phyloP scores from a whole-genome alignment of 2,888 invertebrate species.

The Ophonus ardosiacus region DNA sequence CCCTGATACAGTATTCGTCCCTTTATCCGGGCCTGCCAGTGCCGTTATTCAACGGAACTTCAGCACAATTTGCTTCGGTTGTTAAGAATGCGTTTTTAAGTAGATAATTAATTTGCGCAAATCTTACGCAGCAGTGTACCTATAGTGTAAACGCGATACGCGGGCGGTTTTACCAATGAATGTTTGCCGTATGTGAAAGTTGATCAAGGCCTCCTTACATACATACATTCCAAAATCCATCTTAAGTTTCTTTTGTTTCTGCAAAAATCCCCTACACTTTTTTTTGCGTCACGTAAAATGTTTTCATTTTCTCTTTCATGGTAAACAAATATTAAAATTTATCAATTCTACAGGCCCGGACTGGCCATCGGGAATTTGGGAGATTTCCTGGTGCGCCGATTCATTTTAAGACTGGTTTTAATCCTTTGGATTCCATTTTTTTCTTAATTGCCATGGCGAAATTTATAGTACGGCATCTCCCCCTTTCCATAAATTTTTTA shows the following conservation, averaged over 20 bases:
- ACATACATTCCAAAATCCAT: background rate
- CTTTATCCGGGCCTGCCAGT: background rate
- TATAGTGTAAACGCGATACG: background rate
- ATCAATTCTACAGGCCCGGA: no score
- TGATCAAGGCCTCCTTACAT: slow-evolving; percentile 17
- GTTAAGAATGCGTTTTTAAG: background rate
- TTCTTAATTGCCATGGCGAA: no score
- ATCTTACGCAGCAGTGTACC: background rate
- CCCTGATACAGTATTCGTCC: no score
- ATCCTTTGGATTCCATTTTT: no score
- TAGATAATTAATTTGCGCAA: background rate
- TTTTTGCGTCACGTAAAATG: background rate
- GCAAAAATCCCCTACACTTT: background rate
- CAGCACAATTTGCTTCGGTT: background rate
- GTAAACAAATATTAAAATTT: background rate
- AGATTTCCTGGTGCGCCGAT: no score
- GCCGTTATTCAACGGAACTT: slow-evolving; percentile 14
- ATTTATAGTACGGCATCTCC: no score
- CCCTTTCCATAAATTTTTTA: no score
- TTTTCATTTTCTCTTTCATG: background rate
- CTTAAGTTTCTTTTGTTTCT: background rate
- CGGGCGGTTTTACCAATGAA: slow-evolving; percentile 2
- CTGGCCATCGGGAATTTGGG: no score
- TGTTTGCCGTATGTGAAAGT: slow-evolving; percentile 19
- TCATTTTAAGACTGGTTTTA: no score